Conservation (phyloP, 2,113 vertebrate species). For the Ptyas mucosa region DNA sequence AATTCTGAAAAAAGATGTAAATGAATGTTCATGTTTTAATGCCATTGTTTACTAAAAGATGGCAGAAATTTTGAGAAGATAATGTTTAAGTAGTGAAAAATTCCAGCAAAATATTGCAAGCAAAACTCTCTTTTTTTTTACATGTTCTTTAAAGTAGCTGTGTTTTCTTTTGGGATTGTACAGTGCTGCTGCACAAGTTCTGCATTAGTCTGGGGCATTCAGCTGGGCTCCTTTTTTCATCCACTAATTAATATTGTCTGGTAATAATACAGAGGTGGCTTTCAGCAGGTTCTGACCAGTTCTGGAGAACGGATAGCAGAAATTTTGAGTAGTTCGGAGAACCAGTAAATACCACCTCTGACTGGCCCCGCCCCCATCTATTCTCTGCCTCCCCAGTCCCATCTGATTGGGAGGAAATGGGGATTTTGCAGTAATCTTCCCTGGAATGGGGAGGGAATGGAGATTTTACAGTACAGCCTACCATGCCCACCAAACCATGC, state of each 20-base stretch:
- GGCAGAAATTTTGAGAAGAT: not conserved
- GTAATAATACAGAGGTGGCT: not conserved
- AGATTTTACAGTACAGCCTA: too few species aligned
- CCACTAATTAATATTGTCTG: not conserved
- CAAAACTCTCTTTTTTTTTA: not conserved
- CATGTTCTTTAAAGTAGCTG: not conserved
- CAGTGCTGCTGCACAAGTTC: not conserved
- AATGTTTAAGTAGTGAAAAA: not conserved
- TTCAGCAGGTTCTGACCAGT: too few species aligned
- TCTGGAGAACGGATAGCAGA: too few species aligned
- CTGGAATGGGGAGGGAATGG: too few species aligned
- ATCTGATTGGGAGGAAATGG: too few species aligned
- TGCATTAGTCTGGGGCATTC: not conserved
- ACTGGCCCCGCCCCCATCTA: too few species aligned
- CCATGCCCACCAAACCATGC: too few species aligned
- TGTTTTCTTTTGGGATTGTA: not conserved
- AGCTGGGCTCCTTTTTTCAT: not conserved
- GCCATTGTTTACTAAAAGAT: not conserved
- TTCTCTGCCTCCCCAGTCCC: too few species aligned
- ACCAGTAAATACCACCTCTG: too few species aligned
- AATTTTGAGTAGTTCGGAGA: too few species aligned
- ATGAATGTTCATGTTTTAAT: not conserved
- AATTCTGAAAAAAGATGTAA: constrained; percentile 8
- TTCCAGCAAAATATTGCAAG: not conserved
- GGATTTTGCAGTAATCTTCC: too few species aligned